Conservation (phyloP, 2,888 invertebrate species). For the Clitarchus hookeri region DNA sequence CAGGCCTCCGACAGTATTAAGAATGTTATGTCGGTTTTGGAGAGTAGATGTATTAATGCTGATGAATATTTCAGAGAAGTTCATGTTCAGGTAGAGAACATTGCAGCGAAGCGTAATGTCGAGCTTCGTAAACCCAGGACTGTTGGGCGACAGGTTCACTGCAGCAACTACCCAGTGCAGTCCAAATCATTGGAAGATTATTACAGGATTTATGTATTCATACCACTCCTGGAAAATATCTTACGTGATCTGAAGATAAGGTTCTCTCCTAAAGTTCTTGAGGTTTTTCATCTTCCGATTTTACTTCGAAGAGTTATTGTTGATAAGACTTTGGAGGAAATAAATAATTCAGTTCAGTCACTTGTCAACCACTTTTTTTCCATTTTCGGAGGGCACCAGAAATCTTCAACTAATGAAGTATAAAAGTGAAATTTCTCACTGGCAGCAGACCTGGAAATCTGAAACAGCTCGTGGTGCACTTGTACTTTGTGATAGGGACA, state of each 20-base stretch:
- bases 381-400: too few species aligned
- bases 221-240: too few species aligned
- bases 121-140: too few species aligned
- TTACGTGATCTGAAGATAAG: background rate
- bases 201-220: background rate
- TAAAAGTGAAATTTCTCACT: slow-evolving; percentile 10
- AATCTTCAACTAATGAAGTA: background rate
- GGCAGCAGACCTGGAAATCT: background rate
- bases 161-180: background rate
- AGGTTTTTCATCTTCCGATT: background rate
- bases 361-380: background rate
- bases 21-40: too few species aligned
- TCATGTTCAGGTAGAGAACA: background rate
- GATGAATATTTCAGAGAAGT: too few species aligned
- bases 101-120: background rate
- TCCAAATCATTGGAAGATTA: background rate
- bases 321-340: background rate
- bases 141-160: too few species aligned
- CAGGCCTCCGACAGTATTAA: too few species aligned
- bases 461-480: background rate
- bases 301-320: background rate
- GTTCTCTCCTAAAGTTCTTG: background rate
- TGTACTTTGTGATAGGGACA: background rate
- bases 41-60: too few species aligned
- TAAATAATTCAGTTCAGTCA: background rate